These are phyloP conservation scores for Tineola bisselliella DNA, from an alignment of 2,888 invertebrate species.

Conservation along the genomic window DNA sequence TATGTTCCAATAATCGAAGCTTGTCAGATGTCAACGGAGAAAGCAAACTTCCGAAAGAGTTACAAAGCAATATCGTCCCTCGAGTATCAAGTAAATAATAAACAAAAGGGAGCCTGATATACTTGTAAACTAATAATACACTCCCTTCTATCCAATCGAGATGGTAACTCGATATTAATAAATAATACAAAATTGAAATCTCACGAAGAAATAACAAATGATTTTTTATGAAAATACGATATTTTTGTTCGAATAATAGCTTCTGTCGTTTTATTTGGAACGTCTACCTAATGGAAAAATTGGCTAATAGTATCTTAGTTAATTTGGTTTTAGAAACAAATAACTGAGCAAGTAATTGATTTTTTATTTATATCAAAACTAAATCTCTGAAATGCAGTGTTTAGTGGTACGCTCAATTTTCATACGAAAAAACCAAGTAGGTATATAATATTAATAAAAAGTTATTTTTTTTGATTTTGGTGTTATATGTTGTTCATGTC, in stretches of 20 bases:
- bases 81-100: constrained; percentile 56
- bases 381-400: too few relatives aligned
- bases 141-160: constrained; percentile 22
- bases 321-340: too few relatives aligned
- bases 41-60: constrained; percentile 66
- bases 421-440: too few relatives aligned
- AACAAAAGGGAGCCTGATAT: constrained; percentile 61
- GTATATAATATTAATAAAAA: too few relatives aligned
- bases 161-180: constrained; percentile 45
- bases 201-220: not conserved
- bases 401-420: too few relatives aligned
- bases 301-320: too few relatives aligned
- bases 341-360: too few relatives aligned
- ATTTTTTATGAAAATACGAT: not conserved
- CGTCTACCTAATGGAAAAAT: too few relatives aligned
- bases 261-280: not conserved
- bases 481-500: too few relatives aligned
- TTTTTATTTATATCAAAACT: too few relatives aligned
- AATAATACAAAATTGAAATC: constrained; percentile 30
- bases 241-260: not conserved
- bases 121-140: constrained; percentile 64
- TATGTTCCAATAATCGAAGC: constrained; percentile 54
- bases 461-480: too few relatives aligned
- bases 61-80: constrained; percentile 53
- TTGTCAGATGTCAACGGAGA: constrained; percentile 59